A percentile compares a stretch with the other conserved stretches of the same genome.
Conservation (phyloP, 2,888 invertebrate genomes). For the Tipula lateralis region DNA sequence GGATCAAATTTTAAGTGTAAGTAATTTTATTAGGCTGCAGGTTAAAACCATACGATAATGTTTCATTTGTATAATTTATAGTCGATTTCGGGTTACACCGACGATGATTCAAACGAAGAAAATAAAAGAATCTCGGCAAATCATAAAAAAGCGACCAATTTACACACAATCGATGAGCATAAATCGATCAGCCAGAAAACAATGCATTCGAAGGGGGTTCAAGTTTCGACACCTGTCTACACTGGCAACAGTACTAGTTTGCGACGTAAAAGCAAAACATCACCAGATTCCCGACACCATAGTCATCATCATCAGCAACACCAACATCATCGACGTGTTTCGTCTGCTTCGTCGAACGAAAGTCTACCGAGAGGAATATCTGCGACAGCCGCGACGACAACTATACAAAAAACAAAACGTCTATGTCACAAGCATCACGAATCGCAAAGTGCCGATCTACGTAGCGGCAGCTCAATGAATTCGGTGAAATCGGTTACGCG, state of each 20-base stretch:
- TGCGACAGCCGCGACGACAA: background rate
- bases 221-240: constrained; percentile 31
- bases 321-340: constrained; percentile 29
- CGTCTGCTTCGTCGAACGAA: constrained; percentile 36
- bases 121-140: constrained; percentile 44
- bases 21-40: constrained; percentile 26
- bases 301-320: constrained; percentile 24
- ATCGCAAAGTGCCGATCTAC: background rate
- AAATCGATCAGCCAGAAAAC: constrained; percentile 32
- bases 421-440: background rate
- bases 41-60: no score
- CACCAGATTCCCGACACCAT: background rate
- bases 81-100: constrained; percentile 53
- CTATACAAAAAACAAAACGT: background rate
- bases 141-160: constrained; percentile 43
- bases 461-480: background rate
- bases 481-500: constrained; percentile 29
- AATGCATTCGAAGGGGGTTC: constrained; percentile 34
- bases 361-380: constrained; percentile 32
- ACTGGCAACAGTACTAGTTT: constrained; percentile 31
- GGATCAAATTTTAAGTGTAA: constrained; percentile 54
- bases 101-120: constrained; percentile 50
- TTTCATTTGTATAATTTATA: constrained; percentile 36
- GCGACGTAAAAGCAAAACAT: constrained; percentile 19
- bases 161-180: constrained; percentile 48